Percentiles rank a stretch among this genome's conserved stretches.
Evolutionary conservation across 23 tunicate species (phyloP).

Genomic region (Ciona savignyi): DNA sequence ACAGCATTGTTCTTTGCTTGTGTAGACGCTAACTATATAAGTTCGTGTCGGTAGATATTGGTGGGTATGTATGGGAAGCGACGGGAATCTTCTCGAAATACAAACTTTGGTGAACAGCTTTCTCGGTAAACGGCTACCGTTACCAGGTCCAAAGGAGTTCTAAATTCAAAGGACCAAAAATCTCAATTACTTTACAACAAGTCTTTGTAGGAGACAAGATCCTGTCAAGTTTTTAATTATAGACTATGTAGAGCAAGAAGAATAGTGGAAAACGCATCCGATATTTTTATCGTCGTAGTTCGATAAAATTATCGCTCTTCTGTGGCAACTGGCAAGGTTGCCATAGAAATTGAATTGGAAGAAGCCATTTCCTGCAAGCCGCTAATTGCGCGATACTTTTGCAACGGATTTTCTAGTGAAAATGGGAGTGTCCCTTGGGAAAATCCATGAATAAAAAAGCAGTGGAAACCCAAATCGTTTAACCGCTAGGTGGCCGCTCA

Average conservation of each 20-base stretch:
- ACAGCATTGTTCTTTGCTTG: slow-evolving; percentile 15
- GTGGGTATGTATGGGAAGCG: slow-evolving; percentile 13
- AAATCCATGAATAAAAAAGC: no score
- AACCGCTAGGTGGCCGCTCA: no score
- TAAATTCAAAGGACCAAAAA: no score
- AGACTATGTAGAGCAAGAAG: slow-evolving; percentile 8
- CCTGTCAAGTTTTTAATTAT: slow-evolving; percentile 1
- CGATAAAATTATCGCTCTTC: neutral
- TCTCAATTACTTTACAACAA: slow-evolving; percentile 2
- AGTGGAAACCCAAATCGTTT: no score
- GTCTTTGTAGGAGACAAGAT: slow-evolving; percentile 6
- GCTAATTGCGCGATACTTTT: neutral
- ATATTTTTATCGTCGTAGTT: slow-evolving; percentile 4
- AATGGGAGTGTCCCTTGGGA: neutral
- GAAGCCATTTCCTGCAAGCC: neutral
- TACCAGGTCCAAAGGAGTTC: neutral
- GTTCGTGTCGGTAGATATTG: slow-evolving; percentile 4
- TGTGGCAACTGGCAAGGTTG: neutral
- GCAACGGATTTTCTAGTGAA: neutral
- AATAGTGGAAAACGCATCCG: no score
- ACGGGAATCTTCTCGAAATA: slow-evolving; percentile 4
- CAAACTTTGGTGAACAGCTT: neutral
- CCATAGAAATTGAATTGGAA: neutral
- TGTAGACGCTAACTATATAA: slow-evolving; percentile 11
- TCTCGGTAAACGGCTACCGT: neutral